Percentiles rank a stretch among this genome's conserved stretches.
Evolutionary conservation across 2,113 vertebrate genomes (phyloP).

Genomic region (Rhea pennata): DNA sequence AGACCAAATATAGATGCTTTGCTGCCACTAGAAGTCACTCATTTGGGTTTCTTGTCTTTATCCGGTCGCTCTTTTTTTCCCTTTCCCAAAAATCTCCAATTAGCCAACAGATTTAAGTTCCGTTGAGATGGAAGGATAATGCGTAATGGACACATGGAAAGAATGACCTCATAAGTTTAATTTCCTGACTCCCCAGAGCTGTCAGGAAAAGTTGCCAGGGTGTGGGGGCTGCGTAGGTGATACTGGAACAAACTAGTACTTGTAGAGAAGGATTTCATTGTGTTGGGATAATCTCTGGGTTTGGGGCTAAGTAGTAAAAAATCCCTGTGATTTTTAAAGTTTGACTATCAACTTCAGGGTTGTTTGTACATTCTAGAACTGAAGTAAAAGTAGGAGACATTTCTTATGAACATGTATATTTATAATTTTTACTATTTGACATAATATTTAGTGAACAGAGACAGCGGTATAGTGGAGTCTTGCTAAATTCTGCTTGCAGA

Average conservation of each 20-base stretch:
- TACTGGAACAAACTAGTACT: not conserved
- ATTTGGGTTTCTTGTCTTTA: not conserved
- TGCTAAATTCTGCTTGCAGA: not conserved
- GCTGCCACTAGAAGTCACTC: not conserved
- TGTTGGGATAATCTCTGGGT: not conserved
- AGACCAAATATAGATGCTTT: not conserved
- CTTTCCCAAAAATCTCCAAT: not conserved
- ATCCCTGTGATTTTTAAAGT: not conserved
- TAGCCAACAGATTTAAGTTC: not conserved
- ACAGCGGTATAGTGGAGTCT: rapidly evolving
- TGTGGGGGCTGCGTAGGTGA: not conserved
- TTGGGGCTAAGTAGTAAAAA: not conserved
- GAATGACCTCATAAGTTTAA: not conserved
- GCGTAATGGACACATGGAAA: not conserved
- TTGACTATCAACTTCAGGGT: not conserved
- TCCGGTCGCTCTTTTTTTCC: not conserved
- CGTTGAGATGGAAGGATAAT: not conserved
- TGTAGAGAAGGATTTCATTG: not conserved
- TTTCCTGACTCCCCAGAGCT: not conserved
- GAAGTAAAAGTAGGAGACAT: not conserved
- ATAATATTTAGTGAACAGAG: not conserved
- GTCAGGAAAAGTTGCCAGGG: not conserved
- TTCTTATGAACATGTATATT: not conserved
- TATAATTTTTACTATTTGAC: not conserved
- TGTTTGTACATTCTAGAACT: not conserved